Evolutionary conservation across 2,888 invertebrate species (phyloP).

Genomic region (Cotesia congregata): DNA sequence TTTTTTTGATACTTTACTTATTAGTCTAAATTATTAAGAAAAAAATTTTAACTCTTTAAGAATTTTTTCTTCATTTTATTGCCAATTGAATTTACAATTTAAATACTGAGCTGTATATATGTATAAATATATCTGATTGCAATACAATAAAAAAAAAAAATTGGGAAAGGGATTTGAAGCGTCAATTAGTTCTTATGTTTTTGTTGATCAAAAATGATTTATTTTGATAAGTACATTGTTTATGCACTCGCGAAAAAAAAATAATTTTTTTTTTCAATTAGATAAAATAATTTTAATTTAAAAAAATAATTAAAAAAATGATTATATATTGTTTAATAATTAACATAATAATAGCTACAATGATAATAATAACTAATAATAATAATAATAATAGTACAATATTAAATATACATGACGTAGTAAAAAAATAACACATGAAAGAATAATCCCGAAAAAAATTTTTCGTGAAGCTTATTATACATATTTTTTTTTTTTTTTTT

Average conservation of each 20-base stretch:
- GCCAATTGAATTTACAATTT: background rate
- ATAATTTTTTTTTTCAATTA: conserved; percentile 40
- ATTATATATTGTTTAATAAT: conserved; percentile 16
- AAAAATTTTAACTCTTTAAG: background rate
- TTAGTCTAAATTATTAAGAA: background rate
- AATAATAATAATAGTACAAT: conserved; percentile 8
- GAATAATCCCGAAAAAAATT: conserved; percentile 4
- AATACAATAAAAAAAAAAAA: conserved; percentile 20
- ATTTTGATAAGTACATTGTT: conserved; percentile 49
- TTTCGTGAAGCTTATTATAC: background rate
- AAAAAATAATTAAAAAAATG: conserved; percentile 42
- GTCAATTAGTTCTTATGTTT: conserved; percentile 47
- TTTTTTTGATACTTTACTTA: background rate
- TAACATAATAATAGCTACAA: conserved; percentile 19
- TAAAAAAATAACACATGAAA: conserved; percentile 15
- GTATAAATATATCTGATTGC: background rate
- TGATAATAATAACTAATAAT: conserved; percentile 14
- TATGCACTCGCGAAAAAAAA: conserved; percentile 45
- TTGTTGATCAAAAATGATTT: conserved; percentile 49
- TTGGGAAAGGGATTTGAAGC: conserved; percentile 46
- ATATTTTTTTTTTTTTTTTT: background rate
- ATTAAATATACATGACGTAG: conserved; percentile 22
- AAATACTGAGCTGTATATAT: background rate
- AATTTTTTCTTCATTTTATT: conserved; percentile 1
- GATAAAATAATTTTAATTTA: conserved; percentile 42